Base-by-base conservation (phyloP, 2,797 vertebrate genomes). In the Sebastes itinus region DNA sequence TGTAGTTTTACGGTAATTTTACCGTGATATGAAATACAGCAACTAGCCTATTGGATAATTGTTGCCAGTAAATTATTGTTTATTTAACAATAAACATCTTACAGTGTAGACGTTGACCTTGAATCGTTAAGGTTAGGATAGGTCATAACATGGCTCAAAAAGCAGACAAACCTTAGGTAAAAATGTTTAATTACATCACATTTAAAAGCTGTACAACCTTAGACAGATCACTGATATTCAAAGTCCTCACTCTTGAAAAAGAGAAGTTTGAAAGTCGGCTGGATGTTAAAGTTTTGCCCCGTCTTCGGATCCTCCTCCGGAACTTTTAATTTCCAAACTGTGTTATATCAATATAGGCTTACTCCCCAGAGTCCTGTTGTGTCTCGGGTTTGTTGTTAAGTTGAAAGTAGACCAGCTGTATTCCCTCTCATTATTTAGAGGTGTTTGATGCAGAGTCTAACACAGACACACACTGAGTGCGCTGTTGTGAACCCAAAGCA, bases 291-390 rank as follows among this genome's bases (percentile, higher is more conserved):
- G 81, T 82, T 79, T 70, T 33, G 11, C 30, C 75, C 30, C 22
- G 5, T 66, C 62, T 75, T 80, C 16, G 5, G 52, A 33, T 72
- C 58, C 54, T 82, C 74, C 64, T 77, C 69, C 22, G 49, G 35
- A 87, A 81, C 75, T 78, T 90, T 32, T 67, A 6, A 86, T 81
- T 78, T 87, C 33, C 80, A 78, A 86, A 75, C 72, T 77, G 60
- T 59, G 55, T 78, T 77, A 35, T 78, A 84, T 78, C 64, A 82
- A 78, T 75, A 79, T 73, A 72, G 69, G 55, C 81, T 77, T 65
- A 27, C 65, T 91, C 81, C 83, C 83, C 67, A 55, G 80, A 82
- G 84, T 59, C 42, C 65, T 42, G 68, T 27, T 88, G 75, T 62
- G 6, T 78, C 55, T 73, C 6, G 7, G 72, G 74, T 70, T 83